Conservation (phyloP, 1,140 invertebrate species). For the Forficula auricularia region DNA sequence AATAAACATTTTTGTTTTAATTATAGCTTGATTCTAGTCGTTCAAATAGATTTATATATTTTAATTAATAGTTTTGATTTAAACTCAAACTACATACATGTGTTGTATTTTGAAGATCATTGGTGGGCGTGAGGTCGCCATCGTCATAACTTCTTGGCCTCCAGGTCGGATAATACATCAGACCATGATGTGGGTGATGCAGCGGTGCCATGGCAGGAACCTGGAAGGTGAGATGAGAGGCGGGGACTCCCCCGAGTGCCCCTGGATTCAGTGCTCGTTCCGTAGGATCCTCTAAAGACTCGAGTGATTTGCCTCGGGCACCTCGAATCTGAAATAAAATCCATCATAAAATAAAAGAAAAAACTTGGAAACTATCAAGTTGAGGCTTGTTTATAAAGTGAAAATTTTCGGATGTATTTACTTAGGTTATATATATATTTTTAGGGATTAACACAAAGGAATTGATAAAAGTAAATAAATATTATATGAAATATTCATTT, state of each 20-base stretch:
- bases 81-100: no score
- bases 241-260: background rate
- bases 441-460: no score
- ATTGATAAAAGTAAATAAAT: no score
- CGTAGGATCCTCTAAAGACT: conserved; percentile 51
- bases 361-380: conserved; percentile 12
- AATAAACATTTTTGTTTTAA: background rate
- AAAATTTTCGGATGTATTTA: background rate
- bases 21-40: no score
- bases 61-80: no score
- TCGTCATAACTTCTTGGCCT: conserved; percentile 68
- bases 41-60: no score
- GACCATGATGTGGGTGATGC: conserved; percentile 28
- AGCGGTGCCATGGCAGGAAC: conserved; percentile 24
- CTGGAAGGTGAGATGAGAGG: conserved; percentile 29
- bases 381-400: background rate
- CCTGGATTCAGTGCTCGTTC: conserved; percentile 37
- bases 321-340: conserved; percentile 36
- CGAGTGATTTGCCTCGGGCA: conserved; percentile 55
- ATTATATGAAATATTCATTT: no score
- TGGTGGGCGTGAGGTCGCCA: conserved; percentile 73
- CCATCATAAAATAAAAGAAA: background rate
- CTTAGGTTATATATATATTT: no score
- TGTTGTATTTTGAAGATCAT: conserved; percentile 30
- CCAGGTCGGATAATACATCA: conserved; percentile 34